Base-by-base conservation (phyloP, 2,797 vertebrate species). In the Dendrocincla tyrannina region DNA sequence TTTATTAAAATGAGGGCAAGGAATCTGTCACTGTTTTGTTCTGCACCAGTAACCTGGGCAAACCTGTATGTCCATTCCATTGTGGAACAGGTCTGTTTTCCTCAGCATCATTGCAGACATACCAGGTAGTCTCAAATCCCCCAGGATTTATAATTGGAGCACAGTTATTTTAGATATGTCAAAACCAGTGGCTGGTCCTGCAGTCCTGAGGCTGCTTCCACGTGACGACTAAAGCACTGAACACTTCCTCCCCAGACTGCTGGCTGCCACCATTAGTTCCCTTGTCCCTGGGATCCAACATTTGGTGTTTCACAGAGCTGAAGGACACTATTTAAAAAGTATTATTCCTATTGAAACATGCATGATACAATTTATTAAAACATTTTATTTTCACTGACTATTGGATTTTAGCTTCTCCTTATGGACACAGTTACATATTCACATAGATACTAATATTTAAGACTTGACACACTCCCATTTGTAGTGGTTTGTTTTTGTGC, bases 141-240 rank as follows among this genome's bases (percentile, higher is more conserved):
- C 19, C 41, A 60, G 73, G 64, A 89, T 80, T 92, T 93, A 92
- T 83, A 87, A 93, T 94, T 83, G 80, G 75, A 91, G 56, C 52
- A 33, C 16, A 56, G 52, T 60, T 93, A 80, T 83, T 94, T 91
- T 70, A 80, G 81, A 55, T 22, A 77, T 72, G 73, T 91, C 89
- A 88, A 81, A 93, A 77, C 2, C 56, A 78, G 37, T 64, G 76
- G 72, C 44, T 80, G 75, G 64, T 39, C 64, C 84, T 77, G 91
- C 76, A 86, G 88, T 95, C 72, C 89, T 72, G 85, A 91, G 68
- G 82, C 69, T 85, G 35, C 53, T 72, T 49, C 79, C 73, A 32
- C 32, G 44, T 80, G 74, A 91, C 55, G 76, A 49, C 63, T 70
- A 11, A 79, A 89, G 80, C 53, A 68, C 64, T 73, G 25, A 89